Conservation (phyloP, 1,140 invertebrate species). For the Leptestheria dahalacensis region DNA sequence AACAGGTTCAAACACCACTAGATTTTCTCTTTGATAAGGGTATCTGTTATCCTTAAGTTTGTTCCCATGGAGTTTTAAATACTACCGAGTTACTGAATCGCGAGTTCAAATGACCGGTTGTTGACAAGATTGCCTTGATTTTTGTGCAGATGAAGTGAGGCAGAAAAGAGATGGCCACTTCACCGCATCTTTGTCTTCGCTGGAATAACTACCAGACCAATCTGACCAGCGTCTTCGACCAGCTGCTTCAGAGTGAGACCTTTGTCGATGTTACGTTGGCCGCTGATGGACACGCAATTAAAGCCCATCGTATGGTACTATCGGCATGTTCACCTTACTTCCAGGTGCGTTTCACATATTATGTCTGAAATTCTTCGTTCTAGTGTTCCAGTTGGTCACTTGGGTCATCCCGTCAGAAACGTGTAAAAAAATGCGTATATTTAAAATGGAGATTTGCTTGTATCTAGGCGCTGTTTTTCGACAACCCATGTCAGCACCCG, state of each 20-base stretch:
- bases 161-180: not conserved
- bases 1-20: no score
- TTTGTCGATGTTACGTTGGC: conserved; percentile 85
- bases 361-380: no score
- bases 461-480: conserved; percentile 51
- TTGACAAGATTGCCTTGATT: not conserved
- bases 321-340: conserved; percentile 87
- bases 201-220: conserved; percentile 33
- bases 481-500: conserved; percentile 79
- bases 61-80: no score
- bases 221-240: conserved; percentile 78
- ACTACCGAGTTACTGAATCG: no score
- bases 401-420: no score
- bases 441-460: not conserved
- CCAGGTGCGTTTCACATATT: conserved; percentile 33
- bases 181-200: conserved; percentile 15
- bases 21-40: no score
- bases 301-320: conserved; percentile 83
- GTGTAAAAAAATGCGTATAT: no score
- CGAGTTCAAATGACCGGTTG: not conserved
- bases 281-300: conserved; percentile 75
- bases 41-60: no score
- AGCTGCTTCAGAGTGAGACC: conserved; percentile 72
- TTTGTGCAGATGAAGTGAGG: not conserved
- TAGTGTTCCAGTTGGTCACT: no score